Evolutionary conservation across 2,113 vertebrate species (phyloP).

Genomic region (Nipponia nippon): DNA sequence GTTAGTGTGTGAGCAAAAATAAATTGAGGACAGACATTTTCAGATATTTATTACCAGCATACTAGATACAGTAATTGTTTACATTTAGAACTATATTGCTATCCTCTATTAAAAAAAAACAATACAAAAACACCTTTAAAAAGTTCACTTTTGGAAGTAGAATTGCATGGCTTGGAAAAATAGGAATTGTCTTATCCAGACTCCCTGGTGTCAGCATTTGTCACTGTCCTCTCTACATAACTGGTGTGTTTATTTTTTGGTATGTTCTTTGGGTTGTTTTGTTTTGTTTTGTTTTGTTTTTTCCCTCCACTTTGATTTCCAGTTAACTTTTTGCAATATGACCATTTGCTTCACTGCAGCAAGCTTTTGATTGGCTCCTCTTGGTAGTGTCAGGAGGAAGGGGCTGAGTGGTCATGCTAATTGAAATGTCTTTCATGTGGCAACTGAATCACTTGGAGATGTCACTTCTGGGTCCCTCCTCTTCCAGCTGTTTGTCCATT

Average conservation of each 20-base stretch:
- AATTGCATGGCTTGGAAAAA: background rate
- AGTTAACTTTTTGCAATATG: background rate
- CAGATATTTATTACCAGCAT: background rate
- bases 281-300: background rate
- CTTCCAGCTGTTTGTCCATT: background rate
- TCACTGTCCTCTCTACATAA: background rate
- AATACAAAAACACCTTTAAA: background rate
- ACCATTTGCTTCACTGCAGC: background rate
- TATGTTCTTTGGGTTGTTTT: background rate
- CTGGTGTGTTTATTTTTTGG: background rate
- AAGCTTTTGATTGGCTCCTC: background rate
- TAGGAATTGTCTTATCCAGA: background rate
- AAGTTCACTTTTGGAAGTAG: background rate
- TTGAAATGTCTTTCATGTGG: background rate
- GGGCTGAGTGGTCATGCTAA: background rate
- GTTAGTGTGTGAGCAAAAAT: background rate
- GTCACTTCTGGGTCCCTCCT: background rate
- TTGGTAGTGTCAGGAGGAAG: background rate
- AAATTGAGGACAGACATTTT: background rate
- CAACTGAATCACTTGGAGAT: background rate
- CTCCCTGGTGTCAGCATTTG: background rate
- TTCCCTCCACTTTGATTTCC: background rate
- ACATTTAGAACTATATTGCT: background rate
- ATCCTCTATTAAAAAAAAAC: background rate
- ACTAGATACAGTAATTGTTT: background rate